Percentiles rank a stretch among this genome's conserved stretches.
phyloP scores from a whole-genome alignment of 1,140 invertebrate species.

The Papilio dardanus region DNA sequence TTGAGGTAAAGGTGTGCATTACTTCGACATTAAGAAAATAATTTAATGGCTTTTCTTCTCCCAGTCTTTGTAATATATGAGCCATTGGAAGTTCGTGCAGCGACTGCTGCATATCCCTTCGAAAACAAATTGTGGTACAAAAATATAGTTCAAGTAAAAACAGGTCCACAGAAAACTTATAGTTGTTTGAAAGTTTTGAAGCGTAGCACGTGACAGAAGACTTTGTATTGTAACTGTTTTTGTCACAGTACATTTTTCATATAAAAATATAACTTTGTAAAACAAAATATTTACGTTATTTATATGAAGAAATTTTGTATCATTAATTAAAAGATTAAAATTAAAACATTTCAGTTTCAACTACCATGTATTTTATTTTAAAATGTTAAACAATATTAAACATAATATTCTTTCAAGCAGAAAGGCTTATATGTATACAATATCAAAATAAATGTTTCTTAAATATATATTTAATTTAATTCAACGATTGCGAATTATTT shows the following conservation, averaged over 20 bases:
- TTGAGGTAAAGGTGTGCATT: no score
- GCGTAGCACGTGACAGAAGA: not conserved
- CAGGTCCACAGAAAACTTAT: not conserved
- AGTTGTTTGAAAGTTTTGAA: conserved; percentile 21
- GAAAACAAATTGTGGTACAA: not conserved
- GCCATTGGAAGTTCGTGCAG: not conserved
- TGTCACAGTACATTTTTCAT: not conserved
- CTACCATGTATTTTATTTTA: not conserved
- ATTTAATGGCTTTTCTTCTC: not conserved
- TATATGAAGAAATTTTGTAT: not conserved
- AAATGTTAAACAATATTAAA: not conserved
- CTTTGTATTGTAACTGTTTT: not conserved
- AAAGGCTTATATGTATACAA: not conserved
- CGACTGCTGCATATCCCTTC: not conserved
- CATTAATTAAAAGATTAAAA: not conserved
- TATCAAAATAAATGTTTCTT: no score
- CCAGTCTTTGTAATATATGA: not conserved
- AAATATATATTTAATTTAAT: not conserved
- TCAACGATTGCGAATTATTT: not conserved
- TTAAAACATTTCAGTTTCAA: not conserved
- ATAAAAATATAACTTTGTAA: not conserved
- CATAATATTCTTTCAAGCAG: not conserved
- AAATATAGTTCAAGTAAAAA: not conserved
- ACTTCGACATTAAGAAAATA: not conserved
- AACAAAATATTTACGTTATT: not conserved